Base-by-base conservation (phyloP, 1,140 invertebrate genomes). In the Phenacoccus solenopsis region DNA sequence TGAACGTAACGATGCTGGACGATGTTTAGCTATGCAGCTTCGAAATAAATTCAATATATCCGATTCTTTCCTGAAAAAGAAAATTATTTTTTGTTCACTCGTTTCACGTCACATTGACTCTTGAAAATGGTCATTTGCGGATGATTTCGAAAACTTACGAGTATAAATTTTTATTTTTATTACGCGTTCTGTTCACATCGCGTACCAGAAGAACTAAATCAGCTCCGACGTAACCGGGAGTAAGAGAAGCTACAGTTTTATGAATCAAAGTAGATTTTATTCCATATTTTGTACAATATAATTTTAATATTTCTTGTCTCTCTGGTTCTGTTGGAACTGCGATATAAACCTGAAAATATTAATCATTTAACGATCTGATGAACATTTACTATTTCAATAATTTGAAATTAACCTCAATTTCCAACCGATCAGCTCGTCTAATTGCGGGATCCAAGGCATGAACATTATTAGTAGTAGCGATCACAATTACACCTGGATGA, bases 321-420 rank as follows among this genome's bases (percentile, higher is more conserved):
- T 90, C 87, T 16, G 75, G 72, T 70, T 87, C 75, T n/a, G 81
- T 88, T 4, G 88, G 88, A 28, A 86, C 77, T 72, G 87, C 85
- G 71, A 91, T 86, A 69, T 81, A 78, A 72, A 90, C 87, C 76
- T 89, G 84, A 32, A 86, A 79, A n/a, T n/a, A n/a, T n/a, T n/a
- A n/a, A n/a, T n/a, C n/a, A n/a, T n/a, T n/a, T n/a, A 30, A 27
- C 3, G 12, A 7, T 67, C 1, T 2, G 24, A 28, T 25, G 38
- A 13, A 20, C 12, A 0, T 20, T n/a, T 28, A 16, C 1, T 10
- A 0, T 64, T 5, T 35, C 16, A 69, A 68, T n/a, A 69, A 64
- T 61, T 22, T 69, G 2, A 49, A 9, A 9, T 49, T 9, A 9
- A 76, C 75, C 68, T 80, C 79, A 27, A 76, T 72, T 24, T 78